Conservation (phyloP, 2,113 vertebrate genomes). For the Tragelaphus imberbis region DNA sequence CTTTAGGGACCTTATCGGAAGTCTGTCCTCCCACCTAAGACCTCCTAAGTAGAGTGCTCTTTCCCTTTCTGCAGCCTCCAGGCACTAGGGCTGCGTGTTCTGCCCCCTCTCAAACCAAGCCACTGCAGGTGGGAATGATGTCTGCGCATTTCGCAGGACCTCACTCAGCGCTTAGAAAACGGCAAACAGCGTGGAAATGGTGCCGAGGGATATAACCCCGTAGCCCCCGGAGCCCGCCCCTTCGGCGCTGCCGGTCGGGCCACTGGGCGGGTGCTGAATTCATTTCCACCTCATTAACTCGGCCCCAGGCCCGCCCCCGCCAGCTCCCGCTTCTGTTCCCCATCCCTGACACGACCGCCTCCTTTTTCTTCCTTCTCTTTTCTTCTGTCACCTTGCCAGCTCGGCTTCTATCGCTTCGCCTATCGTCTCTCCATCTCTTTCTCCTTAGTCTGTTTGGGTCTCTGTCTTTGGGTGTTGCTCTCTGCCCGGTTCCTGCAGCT, state of each 20-base stretch:
- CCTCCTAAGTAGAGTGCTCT: background rate
- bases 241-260: background rate
- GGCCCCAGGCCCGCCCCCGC: background rate
- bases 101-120: background rate
- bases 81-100: background rate
- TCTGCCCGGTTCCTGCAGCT: background rate
- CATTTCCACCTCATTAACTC: conserved; percentile 49
- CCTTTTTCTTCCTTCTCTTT: conserved; percentile 22
- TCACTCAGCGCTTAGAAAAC: background rate
- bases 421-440: background rate
- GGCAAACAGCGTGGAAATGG: background rate
- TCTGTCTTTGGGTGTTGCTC: conserved; percentile 22
- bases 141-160: background rate
- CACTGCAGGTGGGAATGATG: background rate
- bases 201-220: background rate
- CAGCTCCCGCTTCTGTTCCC: background rate
- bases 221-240: background rate
- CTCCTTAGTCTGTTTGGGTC: conserved; percentile 18
- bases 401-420: background rate
- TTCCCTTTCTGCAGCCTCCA: background rate
- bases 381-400: conserved; percentile 38
- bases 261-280: background rate
- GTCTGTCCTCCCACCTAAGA: background rate
- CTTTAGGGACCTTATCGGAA: background rate
- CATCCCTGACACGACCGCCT: background rate